Evolutionary conservation across 2,797 vertebrate genomes (phyloP).

Genomic region (Sebastes hopkinsi): DNA sequence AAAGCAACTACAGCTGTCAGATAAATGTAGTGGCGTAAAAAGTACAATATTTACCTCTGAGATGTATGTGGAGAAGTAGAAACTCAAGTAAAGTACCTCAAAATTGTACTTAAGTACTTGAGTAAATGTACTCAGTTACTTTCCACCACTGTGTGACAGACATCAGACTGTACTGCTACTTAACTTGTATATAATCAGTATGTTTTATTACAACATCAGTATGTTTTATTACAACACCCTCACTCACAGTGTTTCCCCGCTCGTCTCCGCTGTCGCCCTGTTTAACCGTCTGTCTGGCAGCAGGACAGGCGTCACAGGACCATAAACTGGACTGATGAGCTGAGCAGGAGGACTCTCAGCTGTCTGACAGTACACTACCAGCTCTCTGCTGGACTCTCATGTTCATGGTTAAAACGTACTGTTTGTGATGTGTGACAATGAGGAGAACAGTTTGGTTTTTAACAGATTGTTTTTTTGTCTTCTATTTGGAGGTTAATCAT

Average conservation of each 20-base stretch:
- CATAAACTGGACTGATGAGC: slow-evolving; percentile 37
- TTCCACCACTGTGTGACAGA: neutral
- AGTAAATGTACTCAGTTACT: too few relatives aligned
- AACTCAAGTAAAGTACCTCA: too few relatives aligned
- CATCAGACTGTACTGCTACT: neutral
- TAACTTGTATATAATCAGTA: neutral
- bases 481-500: neutral
- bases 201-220: neutral
- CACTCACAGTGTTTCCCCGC: neutral
- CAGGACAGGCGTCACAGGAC: slow-evolving; percentile 17
- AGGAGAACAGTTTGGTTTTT: neutral
- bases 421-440: neutral
- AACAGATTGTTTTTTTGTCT: neutral
- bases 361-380: neutral
- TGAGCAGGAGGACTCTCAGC: slow-evolving; percentile 18
- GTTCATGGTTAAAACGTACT: neutral
- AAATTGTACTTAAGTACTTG: too few relatives aligned
- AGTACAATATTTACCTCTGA: too few relatives aligned
- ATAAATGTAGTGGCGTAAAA: too few relatives aligned
- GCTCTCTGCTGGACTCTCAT: neutral
- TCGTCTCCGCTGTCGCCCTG: neutral
- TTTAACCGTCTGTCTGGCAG: neutral
- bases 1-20: too few relatives aligned
- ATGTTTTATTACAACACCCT: neutral
- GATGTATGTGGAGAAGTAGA: too few relatives aligned